Base-by-base conservation (phyloP, 2,888 invertebrate genomes). In the Petrolisthes manimaculis region DNA sequence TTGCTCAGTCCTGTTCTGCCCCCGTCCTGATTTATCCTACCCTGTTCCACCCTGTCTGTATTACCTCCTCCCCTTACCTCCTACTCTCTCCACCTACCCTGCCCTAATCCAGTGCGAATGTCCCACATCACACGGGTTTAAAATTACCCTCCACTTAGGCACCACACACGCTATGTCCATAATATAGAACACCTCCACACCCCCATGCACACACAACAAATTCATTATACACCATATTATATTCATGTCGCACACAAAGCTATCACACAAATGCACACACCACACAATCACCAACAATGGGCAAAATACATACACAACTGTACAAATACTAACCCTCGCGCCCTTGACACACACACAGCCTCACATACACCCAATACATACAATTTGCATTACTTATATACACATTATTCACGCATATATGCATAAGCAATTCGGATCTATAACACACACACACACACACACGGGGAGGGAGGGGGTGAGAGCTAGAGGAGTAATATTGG, bases 381-480 rank as follows among this genome's bases (percentile, higher is more conserved):
- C 61, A 1, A 61, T 18, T 12, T 61, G 61, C 61, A 61, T 61
- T 37, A 61, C 18, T 9, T 18, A 61, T 61, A 61, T 18, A 61
- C 18, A 61, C 61, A 9, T 9, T 61, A 61, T 18, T 61, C 9
- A 18, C 18, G 61, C 18, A 61, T 61, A 61, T 61, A 61, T 18
- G 12, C 61, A 61, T 61, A 9, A 61, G 3, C 18, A 61, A 9
- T 12, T 61, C 9, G 61, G 18, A 61, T n/a, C 71, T 6, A 6
- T n/a, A 14, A n/a, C n/a, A 71, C 4, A 71, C 71, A 71, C 71
- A 71, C 71, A 71, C 71, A 71, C 71, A 71, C 71, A 4, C 71
- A 71, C 71, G 37, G 37, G 37, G 37, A 1, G 37, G 37, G 37
- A 2, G 0, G 37, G 37, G 37, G 37, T 37, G 37, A 37, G 37